phyloP scores from a whole-genome alignment of 2,888 invertebrate species.

The Lithodes maja region DNA sequence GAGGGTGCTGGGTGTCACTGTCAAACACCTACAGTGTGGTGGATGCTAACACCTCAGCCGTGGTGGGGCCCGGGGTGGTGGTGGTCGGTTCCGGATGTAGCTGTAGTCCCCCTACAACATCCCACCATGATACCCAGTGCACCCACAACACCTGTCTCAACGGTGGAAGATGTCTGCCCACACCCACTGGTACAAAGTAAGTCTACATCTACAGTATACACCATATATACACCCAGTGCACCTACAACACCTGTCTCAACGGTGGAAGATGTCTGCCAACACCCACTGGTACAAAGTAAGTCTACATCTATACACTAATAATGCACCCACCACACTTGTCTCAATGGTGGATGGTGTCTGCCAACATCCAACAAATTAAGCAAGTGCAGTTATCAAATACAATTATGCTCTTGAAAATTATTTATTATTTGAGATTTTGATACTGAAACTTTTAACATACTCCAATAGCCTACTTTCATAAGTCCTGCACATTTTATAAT shows the following conservation, averaged over 20 bases:
- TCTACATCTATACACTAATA: background rate
- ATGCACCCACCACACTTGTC: too few relatives aligned
- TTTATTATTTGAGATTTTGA: too few relatives aligned
- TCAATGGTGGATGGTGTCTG: too few relatives aligned
- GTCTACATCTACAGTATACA: background rate
- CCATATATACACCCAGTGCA: background rate
- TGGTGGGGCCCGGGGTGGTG: constrained; percentile 51
- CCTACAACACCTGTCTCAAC: constrained; percentile 54
- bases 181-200: constrained; percentile 32
- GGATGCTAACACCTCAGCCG: constrained; percentile 53
- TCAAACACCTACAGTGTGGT: constrained; percentile 49
- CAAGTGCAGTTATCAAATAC: too few relatives aligned
- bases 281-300: constrained; percentile 31
- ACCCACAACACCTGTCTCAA: constrained; percentile 54
- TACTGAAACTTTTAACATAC: too few relatives aligned
- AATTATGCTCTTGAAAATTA: too few relatives aligned
- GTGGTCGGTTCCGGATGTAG: constrained; percentile 35
- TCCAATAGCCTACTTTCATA: too few relatives aligned
- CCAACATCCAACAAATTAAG: too few relatives aligned
- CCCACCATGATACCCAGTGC: background rate
- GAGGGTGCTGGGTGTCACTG: constrained; percentile 44
- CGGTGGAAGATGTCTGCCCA: constrained; percentile 58
- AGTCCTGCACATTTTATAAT: too few relatives aligned
- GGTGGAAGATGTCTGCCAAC: constrained; percentile 59
- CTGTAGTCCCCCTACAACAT: background rate